These are phyloP conservation scores for Polietes domitor DNA, from an alignment of 2,888 invertebrate species.

Conservation along the genomic window DNA sequence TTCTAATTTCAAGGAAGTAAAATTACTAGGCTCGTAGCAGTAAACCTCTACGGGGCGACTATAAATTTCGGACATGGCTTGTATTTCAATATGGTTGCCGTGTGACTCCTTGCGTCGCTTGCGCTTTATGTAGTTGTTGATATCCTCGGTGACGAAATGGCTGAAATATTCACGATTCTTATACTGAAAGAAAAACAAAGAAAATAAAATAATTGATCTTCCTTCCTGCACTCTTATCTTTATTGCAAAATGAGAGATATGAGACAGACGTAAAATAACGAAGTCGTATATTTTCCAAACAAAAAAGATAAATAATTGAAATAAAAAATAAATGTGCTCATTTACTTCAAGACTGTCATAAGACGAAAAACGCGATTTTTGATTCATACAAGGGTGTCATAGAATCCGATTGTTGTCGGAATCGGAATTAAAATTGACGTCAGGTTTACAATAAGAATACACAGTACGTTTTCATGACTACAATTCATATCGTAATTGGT, in stretches of 20 bases:
- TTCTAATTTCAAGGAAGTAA: background rate
- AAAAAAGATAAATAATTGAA: background rate
- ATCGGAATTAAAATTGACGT: too few species aligned
- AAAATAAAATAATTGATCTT: background rate
- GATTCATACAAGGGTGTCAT: too few species aligned
- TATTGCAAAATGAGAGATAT: background rate
- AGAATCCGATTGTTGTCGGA: too few species aligned
- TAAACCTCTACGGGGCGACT: conserved; percentile 93
- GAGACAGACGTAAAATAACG: background rate
- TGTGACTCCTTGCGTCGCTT: conserved; percentile 91
- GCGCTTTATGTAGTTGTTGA: conserved; percentile 89
- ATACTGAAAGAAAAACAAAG: conserved; percentile 82
- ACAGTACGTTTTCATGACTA: too few species aligned
- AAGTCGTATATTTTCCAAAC: background rate
- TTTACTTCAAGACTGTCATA: too few species aligned
- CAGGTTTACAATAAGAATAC: too few species aligned
- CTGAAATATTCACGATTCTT: conserved; percentile 93
- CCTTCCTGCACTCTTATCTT: background rate
- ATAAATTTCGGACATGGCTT: conserved; percentile 94
- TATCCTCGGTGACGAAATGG: conserved; percentile 94
- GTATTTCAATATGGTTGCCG: conserved; percentile 95
- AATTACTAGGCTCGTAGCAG: conserved; percentile 78
- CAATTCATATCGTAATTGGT: too few species aligned
- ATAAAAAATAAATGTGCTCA: too few species aligned
- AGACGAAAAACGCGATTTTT: too few species aligned